phyloP scores from a whole-genome alignment of 2,888 invertebrate genomes.

The Scaptomyza cyrtandrae region DNA sequence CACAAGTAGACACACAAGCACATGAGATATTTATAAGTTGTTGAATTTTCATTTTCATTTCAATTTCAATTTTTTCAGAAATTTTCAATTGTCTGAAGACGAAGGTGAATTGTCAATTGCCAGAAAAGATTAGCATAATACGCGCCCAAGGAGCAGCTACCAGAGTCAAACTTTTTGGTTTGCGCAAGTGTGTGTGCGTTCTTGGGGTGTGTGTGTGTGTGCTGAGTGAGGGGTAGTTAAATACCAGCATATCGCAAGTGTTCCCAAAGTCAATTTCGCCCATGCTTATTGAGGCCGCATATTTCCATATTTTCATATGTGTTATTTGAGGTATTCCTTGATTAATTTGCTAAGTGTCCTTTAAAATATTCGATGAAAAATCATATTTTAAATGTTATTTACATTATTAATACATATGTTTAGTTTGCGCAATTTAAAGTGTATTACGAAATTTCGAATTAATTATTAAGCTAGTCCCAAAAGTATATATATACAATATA shows the following conservation, averaged over 20 bases:
- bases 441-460: no score
- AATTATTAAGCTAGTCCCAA: no score
- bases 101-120: constrained; percentile 62
- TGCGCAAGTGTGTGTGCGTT: not conserved
- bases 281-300: not conserved
- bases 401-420: no score
- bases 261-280: constrained; percentile 21
- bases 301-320: not conserved
- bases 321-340: not conserved
- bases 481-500: no score
- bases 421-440: no score
- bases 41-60: constrained; percentile 75
- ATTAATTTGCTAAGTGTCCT: not conserved
- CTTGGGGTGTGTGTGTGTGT: not conserved
- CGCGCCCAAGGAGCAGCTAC: constrained; percentile 39
- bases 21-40: constrained; percentile 69
- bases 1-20: not conserved
- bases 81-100: constrained; percentile 74
- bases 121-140: constrained; percentile 74
- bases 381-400: no score
- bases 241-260: not conserved
- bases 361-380: no score
- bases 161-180: constrained; percentile 8
- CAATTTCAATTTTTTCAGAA: constrained; percentile 55
- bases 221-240: not conserved